Evolutionary conservation across 2,113 vertebrate species (phyloP).

Genomic region (Sturnira hondurensis): DNA sequence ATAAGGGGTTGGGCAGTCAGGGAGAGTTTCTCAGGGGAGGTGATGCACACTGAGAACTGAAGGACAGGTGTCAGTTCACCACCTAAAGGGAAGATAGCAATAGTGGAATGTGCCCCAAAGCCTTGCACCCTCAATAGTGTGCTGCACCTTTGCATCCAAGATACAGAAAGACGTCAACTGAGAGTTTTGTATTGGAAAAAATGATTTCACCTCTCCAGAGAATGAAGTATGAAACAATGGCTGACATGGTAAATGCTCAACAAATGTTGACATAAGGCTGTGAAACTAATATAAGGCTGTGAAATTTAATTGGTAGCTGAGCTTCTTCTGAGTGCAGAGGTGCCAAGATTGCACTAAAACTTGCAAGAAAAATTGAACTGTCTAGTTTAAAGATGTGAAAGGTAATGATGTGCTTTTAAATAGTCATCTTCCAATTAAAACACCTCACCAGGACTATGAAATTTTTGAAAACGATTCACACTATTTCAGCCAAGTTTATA

Average conservation of each 20-base stretch:
- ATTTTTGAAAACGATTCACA: not conserved
- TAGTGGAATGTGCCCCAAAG: not conserved
- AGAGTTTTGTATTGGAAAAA: not conserved
- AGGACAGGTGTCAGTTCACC: not conserved
- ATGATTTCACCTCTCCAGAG: not conserved
- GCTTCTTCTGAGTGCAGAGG: not conserved
- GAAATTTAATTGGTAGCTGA: not conserved
- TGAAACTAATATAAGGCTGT: not conserved
- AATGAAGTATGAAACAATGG: not conserved
- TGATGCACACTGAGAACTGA: not conserved
- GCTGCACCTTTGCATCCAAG: not conserved
- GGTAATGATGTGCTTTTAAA: not conserved
- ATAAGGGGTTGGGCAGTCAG: not conserved
- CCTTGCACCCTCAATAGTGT: not conserved
- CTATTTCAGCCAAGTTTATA: not conserved
- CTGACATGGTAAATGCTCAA: not conserved
- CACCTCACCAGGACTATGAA: not conserved
- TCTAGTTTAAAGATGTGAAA: not conserved
- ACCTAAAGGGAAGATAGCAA: not conserved
- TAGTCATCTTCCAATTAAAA: too few species aligned
- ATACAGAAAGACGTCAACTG: not conserved
- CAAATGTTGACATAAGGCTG: not conserved
- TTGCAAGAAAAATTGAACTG: not conserved
- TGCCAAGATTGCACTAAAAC: not conserved
- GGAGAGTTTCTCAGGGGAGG: not conserved